Evolutionary conservation across 2,113 vertebrate species (phyloP), one percentile per base, ranked within the genome.

Genomic region (Oncorhynchus nerka): DNA sequence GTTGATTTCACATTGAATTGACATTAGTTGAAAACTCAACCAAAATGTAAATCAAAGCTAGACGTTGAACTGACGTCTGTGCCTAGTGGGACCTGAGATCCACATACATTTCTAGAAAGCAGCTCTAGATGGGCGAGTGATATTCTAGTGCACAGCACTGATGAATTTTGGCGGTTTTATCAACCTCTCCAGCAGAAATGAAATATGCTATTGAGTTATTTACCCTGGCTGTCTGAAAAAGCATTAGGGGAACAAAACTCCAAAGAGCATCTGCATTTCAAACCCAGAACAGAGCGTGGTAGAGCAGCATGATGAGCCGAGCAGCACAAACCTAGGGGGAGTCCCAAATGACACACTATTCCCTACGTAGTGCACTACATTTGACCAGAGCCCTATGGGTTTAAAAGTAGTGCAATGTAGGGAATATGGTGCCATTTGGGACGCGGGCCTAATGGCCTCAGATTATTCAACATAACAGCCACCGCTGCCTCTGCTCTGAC

Each of bases 181-280:
- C 83, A 81, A 74, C 1, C 68, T 62, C 77, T 82, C 28, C 70
- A 68, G 84, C 75, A 75, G 71, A 83, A 86, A 85, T 83, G 77
- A 85, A 79, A 82, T 78, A 86, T 85, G 83, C 75, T 83, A 86
- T 86, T 81, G 66, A 84, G 77, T 48, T 71, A 73, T 83, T 88
- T 72, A 73, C 72, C 72, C 73, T 45, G 55, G 81, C 77, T 84
- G 71, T 84, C 72, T 85, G 75, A 62, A 80, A 71, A 81, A 70
- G 75, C 69, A 80, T 83, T 82, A 80, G 68, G 57, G 72, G 78
- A 74, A 86, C 79, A 74, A 55, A 80, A 79, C 82, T 80, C 69
- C 62, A 49, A 79, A 12, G 76, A 49, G 28, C 81, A 79, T 88
- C 81, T 83, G 83, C 69, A 77, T 82, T 75, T 80, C 73, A 83